A percentile compares a stretch with the other conserved stretches of the same genome.
phyloP scores from a whole-genome alignment of 2,797 vertebrate genomes.

The Parauchenoglanis punctatus region DNA sequence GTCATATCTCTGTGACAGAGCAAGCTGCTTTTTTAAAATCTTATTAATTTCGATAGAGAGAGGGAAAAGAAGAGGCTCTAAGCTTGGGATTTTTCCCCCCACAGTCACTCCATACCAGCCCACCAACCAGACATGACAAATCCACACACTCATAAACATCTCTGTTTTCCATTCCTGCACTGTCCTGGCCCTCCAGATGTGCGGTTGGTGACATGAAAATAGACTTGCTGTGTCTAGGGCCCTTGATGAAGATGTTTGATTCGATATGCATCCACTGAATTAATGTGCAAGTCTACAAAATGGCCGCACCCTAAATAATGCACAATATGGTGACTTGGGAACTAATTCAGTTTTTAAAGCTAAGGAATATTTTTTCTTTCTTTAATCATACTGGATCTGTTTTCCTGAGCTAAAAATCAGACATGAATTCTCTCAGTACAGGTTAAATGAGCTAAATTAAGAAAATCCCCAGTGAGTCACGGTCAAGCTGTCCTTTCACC shows the following conservation, averaged over 20 bases:
- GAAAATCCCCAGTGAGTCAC: constrained; percentile 20
- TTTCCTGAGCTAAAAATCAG: neutral
- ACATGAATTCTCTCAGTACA: neutral
- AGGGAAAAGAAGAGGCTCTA: neutral
- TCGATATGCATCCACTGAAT: neutral
- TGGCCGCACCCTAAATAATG: neutral
- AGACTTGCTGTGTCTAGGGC: neutral
- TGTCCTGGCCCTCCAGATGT: neutral
- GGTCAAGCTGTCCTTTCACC: constrained; percentile 50
- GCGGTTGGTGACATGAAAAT: neutral
- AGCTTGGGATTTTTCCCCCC: neutral
- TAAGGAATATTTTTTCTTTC: too few relatives aligned
- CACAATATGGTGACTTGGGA: neutral
- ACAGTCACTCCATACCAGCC: constrained; percentile 22
- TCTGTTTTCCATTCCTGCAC: constrained; percentile 15
- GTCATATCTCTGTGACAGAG: neutral
- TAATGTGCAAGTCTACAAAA: neutral
- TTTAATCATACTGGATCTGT: neutral
- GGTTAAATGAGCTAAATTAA: neutral
- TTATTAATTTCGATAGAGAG: neutral
- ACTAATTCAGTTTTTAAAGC: neutral
- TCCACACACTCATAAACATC: constrained; percentile 19
- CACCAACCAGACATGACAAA: constrained; percentile 39
- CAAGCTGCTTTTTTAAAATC: neutral
- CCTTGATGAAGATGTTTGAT: too few relatives aligned